Percentiles rank a stretch among this genome's conserved stretches.
Evolutionary conservation across 2,113 vertebrate species (phyloP).

Genomic region (Aepyceros melampus): DNA sequence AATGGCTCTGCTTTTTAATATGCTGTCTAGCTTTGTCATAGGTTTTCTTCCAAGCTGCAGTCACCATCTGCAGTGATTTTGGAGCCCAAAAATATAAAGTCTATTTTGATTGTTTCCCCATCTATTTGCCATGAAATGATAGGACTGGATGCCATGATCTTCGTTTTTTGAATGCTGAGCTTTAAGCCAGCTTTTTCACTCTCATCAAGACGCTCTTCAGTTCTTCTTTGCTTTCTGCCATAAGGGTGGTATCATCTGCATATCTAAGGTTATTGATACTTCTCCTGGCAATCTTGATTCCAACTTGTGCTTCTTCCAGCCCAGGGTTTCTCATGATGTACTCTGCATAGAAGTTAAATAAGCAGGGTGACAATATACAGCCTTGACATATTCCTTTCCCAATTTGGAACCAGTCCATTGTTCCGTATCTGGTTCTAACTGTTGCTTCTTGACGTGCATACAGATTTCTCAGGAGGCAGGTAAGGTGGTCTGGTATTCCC

Average conservation of each 20-base stretch:
- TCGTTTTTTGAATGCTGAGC: neutral
- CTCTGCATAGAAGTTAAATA: neutral
- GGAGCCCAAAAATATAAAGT: neutral
- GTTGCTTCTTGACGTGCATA: neutral
- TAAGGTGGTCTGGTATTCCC: neutral
- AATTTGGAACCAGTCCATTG: neutral
- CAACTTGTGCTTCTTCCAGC: too few relatives aligned
- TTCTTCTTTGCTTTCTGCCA: too few relatives aligned
- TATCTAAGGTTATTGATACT: too few relatives aligned
- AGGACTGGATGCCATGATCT: neutral
- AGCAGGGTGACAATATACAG: neutral
- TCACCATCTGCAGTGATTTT: neutral
- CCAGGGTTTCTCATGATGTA: neutral
- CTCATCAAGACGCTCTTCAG: too few relatives aligned
- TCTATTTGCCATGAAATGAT: neutral
- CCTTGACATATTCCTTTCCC: neutral
- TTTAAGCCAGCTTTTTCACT: too few relatives aligned
- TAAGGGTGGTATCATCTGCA: too few relatives aligned
- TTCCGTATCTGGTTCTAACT: neutral
- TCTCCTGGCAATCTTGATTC: too few relatives aligned
- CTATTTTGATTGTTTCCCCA: neutral
- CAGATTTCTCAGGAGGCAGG: neutral
- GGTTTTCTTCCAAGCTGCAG: neutral
- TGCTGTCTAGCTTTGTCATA: neutral
- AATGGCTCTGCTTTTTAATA: neutral